phyloP scores from a whole-genome alignment of 2,797 vertebrate genomes.

The Myiotriccus ornatus region DNA sequence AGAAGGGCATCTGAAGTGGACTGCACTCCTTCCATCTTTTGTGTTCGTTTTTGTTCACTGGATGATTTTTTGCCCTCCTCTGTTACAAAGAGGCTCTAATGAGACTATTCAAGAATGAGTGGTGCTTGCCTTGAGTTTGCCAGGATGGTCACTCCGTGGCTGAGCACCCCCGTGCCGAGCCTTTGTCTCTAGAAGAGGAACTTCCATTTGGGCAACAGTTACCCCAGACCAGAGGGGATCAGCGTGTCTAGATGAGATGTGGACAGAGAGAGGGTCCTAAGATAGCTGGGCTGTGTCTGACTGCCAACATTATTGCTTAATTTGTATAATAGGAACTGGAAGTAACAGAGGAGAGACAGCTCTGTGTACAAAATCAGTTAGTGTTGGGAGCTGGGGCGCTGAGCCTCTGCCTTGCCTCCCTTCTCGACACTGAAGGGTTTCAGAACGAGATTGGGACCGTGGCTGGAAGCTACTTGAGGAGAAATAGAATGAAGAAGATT shows the following conservation, averaged over 20 bases:
- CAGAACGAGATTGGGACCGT: not conserved
- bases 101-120: not conserved
- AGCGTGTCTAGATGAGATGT: not conserved
- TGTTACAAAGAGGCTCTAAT: not conserved
- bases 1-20: not conserved
- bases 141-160: rapidly evolving
- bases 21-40: not conserved
- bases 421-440: not conserved
- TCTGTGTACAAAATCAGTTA: rapidly evolving
- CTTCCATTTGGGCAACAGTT: not conserved
- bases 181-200: not conserved
- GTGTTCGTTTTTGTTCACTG: not conserved
- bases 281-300: not conserved
- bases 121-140: not conserved
- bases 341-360: not conserved
- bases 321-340: not conserved
- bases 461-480: not conserved
- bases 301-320: rapidly evolving
- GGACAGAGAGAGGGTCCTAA: not conserved
- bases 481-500: not conserved
- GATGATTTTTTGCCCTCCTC: not conserved
- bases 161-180: not conserved
- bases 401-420: not conserved
- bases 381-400: not conserved
- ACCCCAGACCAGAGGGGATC: not conserved